Evolutionary conservation across 2,888 invertebrate species (phyloP).

Genomic region (Conistra vaccinii): DNA sequence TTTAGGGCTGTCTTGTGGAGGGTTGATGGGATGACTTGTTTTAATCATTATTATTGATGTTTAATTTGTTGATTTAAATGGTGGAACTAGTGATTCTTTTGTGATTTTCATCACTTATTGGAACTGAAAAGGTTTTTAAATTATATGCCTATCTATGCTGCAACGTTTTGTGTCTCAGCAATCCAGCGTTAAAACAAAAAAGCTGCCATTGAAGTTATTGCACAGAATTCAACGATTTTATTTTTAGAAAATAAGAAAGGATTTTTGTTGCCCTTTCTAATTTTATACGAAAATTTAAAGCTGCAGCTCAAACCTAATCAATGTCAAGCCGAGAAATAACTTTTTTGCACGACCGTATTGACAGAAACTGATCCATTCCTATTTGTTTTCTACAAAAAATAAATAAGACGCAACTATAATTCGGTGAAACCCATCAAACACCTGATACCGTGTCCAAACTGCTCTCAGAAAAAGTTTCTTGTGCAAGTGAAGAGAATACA

Average conservation of each 20-base stretch:
- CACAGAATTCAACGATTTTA: not conserved
- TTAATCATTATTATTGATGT: slow-evolving; percentile 40
- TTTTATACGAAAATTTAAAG: slow-evolving; percentile 3
- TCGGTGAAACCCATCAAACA: slow-evolving; percentile 72
- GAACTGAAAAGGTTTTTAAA: not conserved
- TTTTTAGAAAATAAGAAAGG: not conserved
- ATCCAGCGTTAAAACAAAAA: not conserved
- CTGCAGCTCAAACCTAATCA: slow-evolving; percentile 10
- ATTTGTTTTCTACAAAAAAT: slow-evolving; percentile 60
- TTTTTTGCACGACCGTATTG: slow-evolving; percentile 50
- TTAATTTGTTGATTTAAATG: not conserved
- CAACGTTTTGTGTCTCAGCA: not conserved
- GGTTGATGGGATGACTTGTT: slow-evolving; percentile 32
- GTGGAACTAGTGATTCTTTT: not conserved
- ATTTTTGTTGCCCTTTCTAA: not conserved
- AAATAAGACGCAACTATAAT: slow-evolving; percentile 58
- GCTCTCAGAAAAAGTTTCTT: slow-evolving; percentile 67
- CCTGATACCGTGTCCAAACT: slow-evolving; percentile 73
- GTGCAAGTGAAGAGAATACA: slow-evolving; percentile 50
- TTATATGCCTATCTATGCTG: too few species aligned
- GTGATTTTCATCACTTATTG: not conserved
- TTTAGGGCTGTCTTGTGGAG: slow-evolving; percentile 33
- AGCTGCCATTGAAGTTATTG: not conserved
- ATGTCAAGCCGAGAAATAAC: slow-evolving; percentile 30
- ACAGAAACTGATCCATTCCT: slow-evolving; percentile 25